Evolutionary conservation across 2,113 vertebrate genomes (phyloP), one percentile per base, ranked within the genome.

Genomic region (Aegotheles bennettii): DNA sequence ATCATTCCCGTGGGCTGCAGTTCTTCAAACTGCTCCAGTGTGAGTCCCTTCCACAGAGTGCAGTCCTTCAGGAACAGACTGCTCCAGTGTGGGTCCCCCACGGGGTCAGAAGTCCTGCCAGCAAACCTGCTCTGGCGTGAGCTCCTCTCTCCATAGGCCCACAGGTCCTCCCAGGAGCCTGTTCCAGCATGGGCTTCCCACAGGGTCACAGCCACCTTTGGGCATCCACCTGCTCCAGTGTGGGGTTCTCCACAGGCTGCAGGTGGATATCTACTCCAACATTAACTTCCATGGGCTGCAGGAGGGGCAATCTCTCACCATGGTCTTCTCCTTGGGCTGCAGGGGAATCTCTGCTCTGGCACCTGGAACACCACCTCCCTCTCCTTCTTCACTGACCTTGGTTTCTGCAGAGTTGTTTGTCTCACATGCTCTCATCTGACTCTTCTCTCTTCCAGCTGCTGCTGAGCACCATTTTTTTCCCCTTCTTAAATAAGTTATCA

Each of bases 1-100:
- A 42, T 23, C n/a, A 11, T n/a, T 64, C 42, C 28, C 11, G 10
- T 0, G 0, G 38, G 7, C 7, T n/a, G 18, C 48, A 48, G 50
- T 53, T 23, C 42, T 56, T 56, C 11, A 17, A 54, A 33, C 24
- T 48, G 6, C 24, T 40, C 25, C 68, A 48, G n/a, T n/a, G n/a
- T 59, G 29, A 18, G 35, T 17, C 17, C 78, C 5, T 26, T n/a
- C n/a, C n/a, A n/a, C n/a, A n/a, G n/a, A n/a, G n/a, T n/a, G n/a
- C n/a, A n/a, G n/a, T n/a, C n/a, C n/a, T 69, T 21, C 20, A 38
- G 13, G 28, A 68, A 13, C 36, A 73, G 47, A 45, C 14, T 40
- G 50, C 51, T 67, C 21, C 28, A 64, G 20, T 1, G 2, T 40
- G 24, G 16, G 16, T 45, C 23, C 33, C 48, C 24, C 12, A 14